Evolutionary conservation across 2,888 invertebrate genomes (phyloP).

Genomic region (Eupithecia dodoneata): DNA sequence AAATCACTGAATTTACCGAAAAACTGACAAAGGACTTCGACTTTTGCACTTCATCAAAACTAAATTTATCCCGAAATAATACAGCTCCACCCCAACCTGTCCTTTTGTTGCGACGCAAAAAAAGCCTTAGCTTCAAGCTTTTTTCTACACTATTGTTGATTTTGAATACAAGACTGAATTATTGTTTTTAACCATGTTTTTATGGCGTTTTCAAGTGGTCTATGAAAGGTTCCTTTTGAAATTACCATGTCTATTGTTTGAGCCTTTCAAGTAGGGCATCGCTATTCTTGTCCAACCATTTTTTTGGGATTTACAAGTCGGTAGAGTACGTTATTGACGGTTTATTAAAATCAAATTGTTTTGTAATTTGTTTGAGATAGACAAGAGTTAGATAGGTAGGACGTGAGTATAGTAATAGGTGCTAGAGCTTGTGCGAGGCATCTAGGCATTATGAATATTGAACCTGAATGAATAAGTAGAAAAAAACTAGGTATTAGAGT

Average conservation of each 20-base stretch:
- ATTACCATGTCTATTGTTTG: constrained; percentile 56
- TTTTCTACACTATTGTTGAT: constrained; percentile 61
- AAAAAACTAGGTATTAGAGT: neutral
- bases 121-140: constrained; percentile 40
- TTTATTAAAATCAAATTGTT: constrained; percentile 23
- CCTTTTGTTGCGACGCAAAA: constrained; percentile 64
- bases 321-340: neutral
- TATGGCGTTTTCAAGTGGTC: constrained; percentile 64
- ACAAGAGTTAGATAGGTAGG: neutral
- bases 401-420: neutral
- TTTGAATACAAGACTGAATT: constrained; percentile 65
- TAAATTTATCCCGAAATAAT: constrained; percentile 77
- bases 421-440: neutral
- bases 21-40: constrained; percentile 71
- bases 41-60: constrained; percentile 84
- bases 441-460: neutral
- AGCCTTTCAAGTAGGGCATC: constrained; percentile 48
- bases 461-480: neutral
- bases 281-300: constrained; percentile 47
- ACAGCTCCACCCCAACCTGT: constrained; percentile 64
- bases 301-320: constrained; percentile 34
- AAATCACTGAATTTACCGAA: constrained; percentile 69
- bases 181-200: constrained; percentile 75
- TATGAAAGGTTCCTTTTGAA: constrained; percentile 60
- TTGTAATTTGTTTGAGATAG: constrained; percentile 13